Base-by-base conservation (phyloP, 2,888 invertebrate species). In the Trichacis sp. region DNA sequence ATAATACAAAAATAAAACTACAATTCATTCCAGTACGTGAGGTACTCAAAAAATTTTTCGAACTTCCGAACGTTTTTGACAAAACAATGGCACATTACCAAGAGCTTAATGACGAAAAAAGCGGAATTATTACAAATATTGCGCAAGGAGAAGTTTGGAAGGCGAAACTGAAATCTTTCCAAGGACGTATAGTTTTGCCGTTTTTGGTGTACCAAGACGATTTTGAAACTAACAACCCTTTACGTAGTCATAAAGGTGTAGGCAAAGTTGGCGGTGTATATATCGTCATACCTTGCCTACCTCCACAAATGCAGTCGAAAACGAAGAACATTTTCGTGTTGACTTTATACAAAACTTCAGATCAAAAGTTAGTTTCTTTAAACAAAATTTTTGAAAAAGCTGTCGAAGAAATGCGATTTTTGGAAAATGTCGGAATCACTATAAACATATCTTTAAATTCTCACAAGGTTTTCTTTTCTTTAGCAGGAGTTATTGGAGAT, bases 261-360 rank as follows among this genome's bases (percentile, higher is more conserved):
- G 24, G 24, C 3, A 24, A 24, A 24, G 24, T 24, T 24, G 24
- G 24, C 24, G 24, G 24, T 8, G 24, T 24, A 24, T 24, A 24
- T 30, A 48, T 68, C 14, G 56, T 51, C n/a, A 49, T 68, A 15
- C 64, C 63, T 19, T 66, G 63, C 42, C 57, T 70, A 52, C 70
- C 65, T 46, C 64, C 61, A 1, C 47, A 46, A 18, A 56, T 63
- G 24, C 30, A 30, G 24, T 66, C 66, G 17, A 66, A 64, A 50
- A 43, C 55, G 17, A 54, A 66, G 36, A 66, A 67, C 38, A 67
- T 67, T 19, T 63, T 67, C 18, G 38, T 57, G 1, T 43, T 58
- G n/a, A 58, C 57, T 14, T 48, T 67, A 14, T 67, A 60, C 30
- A 69, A 62, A 40, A 38, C 54, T 1, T 14, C 40, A 8, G 66